A percentile compares a stretch with the other conserved stretches of the same genome.
Evolutionary conservation across 2,113 vertebrate species (phyloP).

Genomic region (Xenopus borealis): DNA sequence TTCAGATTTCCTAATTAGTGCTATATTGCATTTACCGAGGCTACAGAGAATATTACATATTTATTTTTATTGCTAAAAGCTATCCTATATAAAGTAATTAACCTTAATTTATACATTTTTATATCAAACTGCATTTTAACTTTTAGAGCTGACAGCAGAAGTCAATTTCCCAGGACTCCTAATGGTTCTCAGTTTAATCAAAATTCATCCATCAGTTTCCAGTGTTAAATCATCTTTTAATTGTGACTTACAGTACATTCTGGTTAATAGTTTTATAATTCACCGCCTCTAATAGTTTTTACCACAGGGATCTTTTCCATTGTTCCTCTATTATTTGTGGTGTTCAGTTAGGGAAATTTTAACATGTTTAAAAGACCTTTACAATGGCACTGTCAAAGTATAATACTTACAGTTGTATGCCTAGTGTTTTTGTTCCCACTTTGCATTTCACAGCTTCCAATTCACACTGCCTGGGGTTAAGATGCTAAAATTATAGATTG

Average conservation of each 20-base stretch:
- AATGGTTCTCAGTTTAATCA: conserved; percentile 99
- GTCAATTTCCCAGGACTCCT: conserved; percentile 91
- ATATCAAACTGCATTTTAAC: conserved; percentile 93
- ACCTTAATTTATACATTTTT: conserved; percentile 98
- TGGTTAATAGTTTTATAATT: conserved; percentile 99
- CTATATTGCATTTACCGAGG: conserved; percentile 72
- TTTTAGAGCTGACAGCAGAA: conserved; percentile 76
- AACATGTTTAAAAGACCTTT: too few species aligned
- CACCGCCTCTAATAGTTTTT: conserved; percentile 91
- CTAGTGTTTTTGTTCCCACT: too few species aligned
- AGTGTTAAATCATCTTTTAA: conserved; percentile 99
- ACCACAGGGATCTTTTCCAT: conserved; percentile 96
- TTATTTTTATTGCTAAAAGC: conserved; percentile 81
- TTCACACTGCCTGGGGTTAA: too few species aligned
- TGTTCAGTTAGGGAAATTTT: conserved; percentile 51
- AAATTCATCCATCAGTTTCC: conserved; percentile 99
- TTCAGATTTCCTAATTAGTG: conserved; percentile 61
- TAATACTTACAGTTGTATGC: too few species aligned
- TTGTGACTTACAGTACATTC: conserved; percentile 93
- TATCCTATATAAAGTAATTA: conserved; percentile 99
- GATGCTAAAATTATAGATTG: too few species aligned
- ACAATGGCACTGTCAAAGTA: too few species aligned
- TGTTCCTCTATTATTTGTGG: conserved; percentile 81
- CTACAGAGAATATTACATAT: conserved; percentile 82
- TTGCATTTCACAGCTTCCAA: too few species aligned